Percentiles rank a stretch among this genome's conserved stretches.
These are phyloP conservation scores for Gavia stellata DNA, from an alignment of 2,113 vertebrate species.

Conservation along the genomic window DNA sequence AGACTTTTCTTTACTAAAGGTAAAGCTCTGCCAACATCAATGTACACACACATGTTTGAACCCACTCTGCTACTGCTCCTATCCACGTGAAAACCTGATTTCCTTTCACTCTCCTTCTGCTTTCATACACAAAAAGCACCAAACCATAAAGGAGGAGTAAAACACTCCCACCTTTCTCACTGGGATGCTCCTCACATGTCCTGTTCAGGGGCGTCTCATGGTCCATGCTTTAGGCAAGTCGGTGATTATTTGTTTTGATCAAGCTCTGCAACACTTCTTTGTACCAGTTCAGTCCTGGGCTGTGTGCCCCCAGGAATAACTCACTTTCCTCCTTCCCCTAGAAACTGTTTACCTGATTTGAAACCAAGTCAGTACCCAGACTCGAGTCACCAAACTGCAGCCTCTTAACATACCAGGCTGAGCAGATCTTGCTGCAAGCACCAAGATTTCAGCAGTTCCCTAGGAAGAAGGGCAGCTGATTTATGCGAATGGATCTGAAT, in stretches of 20 bases:
- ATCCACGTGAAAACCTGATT: neutral
- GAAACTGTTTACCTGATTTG: neutral
- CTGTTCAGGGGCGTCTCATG: neutral
- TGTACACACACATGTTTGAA: neutral
- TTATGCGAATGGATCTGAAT: conserved; percentile 24
- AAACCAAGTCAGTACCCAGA: neutral
- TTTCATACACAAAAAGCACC: accelerated
- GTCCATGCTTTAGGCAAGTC: neutral
- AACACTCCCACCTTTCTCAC: neutral
- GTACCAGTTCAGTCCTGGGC: neutral
- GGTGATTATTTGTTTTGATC: neutral
- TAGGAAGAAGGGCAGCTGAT: conserved; percentile 47
- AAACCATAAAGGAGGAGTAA: neutral
- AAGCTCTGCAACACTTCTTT: neutral
- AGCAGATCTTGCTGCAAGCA: conserved; percentile 8
- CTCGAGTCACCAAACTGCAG: neutral
- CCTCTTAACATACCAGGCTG: neutral
- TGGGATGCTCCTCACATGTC: neutral
- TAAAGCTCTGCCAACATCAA: neutral
- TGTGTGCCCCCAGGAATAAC: neutral
- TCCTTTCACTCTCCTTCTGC: neutral
- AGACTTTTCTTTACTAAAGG: neutral
- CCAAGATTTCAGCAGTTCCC: conserved; percentile 1
- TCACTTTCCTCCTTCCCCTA: neutral
- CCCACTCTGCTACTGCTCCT: neutral